These are phyloP conservation scores for Limnodromus scolopaceus DNA, from an alignment of 2,797 vertebrate genomes.

Conservation along the genomic window DNA sequence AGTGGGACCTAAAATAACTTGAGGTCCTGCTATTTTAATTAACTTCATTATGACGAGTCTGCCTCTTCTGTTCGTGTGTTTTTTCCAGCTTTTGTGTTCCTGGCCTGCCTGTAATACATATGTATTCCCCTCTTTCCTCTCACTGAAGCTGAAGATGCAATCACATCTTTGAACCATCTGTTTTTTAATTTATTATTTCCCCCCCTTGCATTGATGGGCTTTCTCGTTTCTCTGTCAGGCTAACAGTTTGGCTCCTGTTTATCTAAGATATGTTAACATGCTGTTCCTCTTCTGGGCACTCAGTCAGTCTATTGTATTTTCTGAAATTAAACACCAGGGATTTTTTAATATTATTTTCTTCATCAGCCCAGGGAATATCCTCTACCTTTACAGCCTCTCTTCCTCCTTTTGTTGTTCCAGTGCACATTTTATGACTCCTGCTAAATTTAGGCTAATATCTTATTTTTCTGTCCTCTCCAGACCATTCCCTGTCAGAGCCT, in stretches of 20 bases:
- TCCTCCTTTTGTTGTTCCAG: conserved; percentile 57
- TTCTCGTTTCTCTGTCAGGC: conserved; percentile 15
- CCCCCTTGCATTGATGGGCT: background rate
- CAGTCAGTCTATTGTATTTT: conserved; percentile 11
- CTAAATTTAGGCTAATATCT: conserved; percentile 35
- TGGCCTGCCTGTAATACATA: conserved; percentile 30
- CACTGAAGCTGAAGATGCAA: conserved; percentile 48
- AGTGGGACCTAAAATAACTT: conserved; percentile 56
- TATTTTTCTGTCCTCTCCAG: background rate
- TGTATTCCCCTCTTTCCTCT: conserved; percentile 35
- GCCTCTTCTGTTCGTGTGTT: conserved; percentile 20
- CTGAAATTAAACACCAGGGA: conserved; percentile 66
- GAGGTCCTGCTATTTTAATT: conserved; percentile 72
- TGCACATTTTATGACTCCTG: background rate
- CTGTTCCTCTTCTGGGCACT: conserved; percentile 56
- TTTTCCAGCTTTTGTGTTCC: conserved; percentile 66
- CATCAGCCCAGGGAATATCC: conserved; percentile 48
- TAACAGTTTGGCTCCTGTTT: conserved; percentile 63
- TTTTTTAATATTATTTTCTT: conserved; percentile 54
- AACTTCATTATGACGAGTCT: conserved; percentile 57
- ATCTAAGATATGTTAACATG: conserved; percentile 60
- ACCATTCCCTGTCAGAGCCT: background rate
- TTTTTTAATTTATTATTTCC: conserved; percentile 68
- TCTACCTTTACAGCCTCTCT: conserved; percentile 36
- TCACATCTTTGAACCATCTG: conserved; percentile 56